Evolutionary conservation across 2,888 invertebrate genomes (phyloP), one percentile per base, ranked within the genome.

Genomic region (Malachius bipustulatus): DNA sequence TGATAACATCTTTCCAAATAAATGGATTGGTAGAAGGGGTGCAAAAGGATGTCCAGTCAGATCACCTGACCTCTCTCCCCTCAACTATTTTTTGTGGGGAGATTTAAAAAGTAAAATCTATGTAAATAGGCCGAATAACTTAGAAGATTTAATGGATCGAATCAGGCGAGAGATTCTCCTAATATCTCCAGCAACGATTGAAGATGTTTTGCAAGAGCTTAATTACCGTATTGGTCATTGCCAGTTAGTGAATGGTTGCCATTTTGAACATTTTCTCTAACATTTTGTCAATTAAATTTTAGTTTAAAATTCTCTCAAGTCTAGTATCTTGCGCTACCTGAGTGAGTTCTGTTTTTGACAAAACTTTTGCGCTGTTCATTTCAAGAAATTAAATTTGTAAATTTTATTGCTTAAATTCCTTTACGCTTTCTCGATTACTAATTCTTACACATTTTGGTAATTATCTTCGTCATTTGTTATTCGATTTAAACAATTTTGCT

Each of bases 11-110:
- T 38, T 32, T 16, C 11, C 13, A 8, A 26, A 26, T 14, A 24
- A 32, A 24, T 38, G 26, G 26, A 33, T 33, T 6, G 35, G 36
- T 3, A 36, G 37, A 31, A 10, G 40, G 24, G 35, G 34, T n/a
- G 9, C 6, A 14, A 41, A 33, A 26, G 34, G 29, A 12, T 42
- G 40, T 37, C 40, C 37, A 26, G 30, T 35, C 9, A 32, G 32
- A 26, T 37, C 37, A 11, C 40, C 37, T 4, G 37, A 37, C 19
- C 32, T 37, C 9, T 35, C 40, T 1, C 30, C 36, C 3, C 19
- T 42, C 10, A 35, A 42, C 30, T 35, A 40, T 37, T 31, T 38
- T 31, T 29, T 38, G 36, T 38, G 35, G 32, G 35, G 38, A 27
- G 13, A 34, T 14, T 4, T 37, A 3, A 36, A 37, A 29, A 35